Evolutionary conservation across 2,797 vertebrate species (phyloP).

Genomic region (Chelonia mydas): DNA sequence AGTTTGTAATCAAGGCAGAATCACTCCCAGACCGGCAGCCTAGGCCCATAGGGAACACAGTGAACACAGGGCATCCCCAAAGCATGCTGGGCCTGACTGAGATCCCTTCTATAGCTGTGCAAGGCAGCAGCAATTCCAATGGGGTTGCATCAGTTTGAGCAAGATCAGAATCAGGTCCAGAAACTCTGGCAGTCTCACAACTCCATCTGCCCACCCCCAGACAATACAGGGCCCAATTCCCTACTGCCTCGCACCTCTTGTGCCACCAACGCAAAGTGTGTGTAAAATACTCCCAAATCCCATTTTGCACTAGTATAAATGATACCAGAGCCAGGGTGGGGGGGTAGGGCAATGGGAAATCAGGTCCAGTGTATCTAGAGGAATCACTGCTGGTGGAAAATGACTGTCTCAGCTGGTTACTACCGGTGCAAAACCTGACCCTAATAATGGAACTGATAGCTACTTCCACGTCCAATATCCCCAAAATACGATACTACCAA

Average conservation of each 20-base stretch:
- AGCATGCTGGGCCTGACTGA: neutral
- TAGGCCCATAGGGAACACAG: neutral
- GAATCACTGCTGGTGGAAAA: neutral
- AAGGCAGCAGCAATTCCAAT: rapidly evolving
- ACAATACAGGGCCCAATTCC: rapidly evolving
- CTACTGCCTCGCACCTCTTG: neutral
- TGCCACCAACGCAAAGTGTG: neutral
- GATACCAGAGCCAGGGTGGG: rapidly evolving
- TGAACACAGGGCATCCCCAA: neutral
- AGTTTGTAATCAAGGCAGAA: neutral
- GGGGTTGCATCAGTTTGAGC: rapidly evolving
- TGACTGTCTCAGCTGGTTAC: neutral
- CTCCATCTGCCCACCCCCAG: neutral
- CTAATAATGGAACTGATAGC: neutral
- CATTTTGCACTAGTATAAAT: neutral
- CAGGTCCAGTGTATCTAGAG: neutral
- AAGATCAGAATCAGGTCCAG: neutral
- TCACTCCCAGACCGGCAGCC: slow-evolving; percentile 30
- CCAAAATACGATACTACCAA: rapidly evolving
- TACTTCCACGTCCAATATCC: rapidly evolving
- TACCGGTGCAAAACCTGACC: neutral
- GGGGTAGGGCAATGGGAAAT: neutral
- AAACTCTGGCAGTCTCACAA: neutral
- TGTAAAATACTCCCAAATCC: neutral
- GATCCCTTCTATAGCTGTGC: rapidly evolving